Evolutionary conservation across 2,888 invertebrate species (phyloP).

Genomic region (Mantis religiosa): DNA sequence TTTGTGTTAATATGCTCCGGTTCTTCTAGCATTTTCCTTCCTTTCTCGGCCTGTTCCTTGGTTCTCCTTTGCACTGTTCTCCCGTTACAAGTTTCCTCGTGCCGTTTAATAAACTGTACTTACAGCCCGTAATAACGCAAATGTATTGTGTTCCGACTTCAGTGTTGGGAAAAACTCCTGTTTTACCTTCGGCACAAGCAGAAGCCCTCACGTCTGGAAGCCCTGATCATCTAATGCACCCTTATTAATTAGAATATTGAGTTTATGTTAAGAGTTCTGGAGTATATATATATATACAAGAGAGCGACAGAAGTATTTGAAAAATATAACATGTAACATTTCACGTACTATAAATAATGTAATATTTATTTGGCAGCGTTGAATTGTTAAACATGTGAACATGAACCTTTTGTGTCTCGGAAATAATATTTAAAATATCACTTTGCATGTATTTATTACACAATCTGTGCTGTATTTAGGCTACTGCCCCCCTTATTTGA

Average conservation of each 20-base stretch:
- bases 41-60: background rate
- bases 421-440: too few species aligned
- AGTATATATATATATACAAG: too few species aligned
- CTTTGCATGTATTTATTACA: too few species aligned
- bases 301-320: too few species aligned
- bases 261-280: background rate
- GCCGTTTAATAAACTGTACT: background rate
- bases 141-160: background rate
- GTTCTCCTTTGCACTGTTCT: background rate
- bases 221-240: background rate
- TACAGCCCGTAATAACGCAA: background rate
- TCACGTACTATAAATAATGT: too few species aligned
- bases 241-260: background rate
- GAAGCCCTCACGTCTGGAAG: background rate
- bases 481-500: too few species aligned
- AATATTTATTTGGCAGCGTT: too few species aligned
- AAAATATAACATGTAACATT: too few species aligned
- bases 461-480: too few species aligned
- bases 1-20: background rate
- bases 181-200: background rate
- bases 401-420: too few species aligned
- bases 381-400: too few species aligned
- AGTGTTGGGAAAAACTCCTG: background rate
- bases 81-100: background rate
- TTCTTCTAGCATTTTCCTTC: background rate